Conservation (phyloP, 2,113 vertebrate genomes). For the Pundamilia nyererei region DNA sequence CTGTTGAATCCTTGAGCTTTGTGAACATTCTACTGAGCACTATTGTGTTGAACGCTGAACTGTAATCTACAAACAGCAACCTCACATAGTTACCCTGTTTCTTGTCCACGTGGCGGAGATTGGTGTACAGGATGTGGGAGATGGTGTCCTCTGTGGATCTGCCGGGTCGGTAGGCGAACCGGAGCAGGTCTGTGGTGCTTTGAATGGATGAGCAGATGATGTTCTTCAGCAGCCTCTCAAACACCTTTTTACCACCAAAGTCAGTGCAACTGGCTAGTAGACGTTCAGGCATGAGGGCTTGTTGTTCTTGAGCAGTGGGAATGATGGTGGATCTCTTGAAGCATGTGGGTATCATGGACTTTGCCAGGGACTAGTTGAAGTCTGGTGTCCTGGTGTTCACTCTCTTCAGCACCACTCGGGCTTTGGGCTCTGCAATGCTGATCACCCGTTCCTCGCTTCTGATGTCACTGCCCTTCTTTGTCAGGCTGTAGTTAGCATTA, state of each 20-base stretch:
- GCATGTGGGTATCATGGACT: background rate
- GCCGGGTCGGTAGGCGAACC: fast-evolving
- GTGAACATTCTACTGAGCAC: background rate
- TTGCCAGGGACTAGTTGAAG: background rate
- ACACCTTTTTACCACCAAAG: fast-evolving
- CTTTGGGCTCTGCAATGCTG: background rate
- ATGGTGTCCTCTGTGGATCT: background rate
- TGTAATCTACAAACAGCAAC: background rate
- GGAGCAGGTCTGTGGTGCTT: background rate
- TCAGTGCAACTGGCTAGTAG: background rate
- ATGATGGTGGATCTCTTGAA: background rate
- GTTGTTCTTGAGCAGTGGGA: background rate
- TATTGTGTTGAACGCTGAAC: background rate
- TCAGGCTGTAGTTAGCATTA: background rate
- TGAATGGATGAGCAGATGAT: fast-evolving
- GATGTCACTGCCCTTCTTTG: background rate
- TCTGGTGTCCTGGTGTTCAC: background rate
- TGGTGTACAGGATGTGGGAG: background rate
- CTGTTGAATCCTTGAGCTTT: background rate
- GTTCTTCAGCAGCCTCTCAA: background rate
- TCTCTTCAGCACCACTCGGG: background rate
- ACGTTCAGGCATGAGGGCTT: background rate
- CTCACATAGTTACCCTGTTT: background rate
- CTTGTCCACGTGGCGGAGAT: fast-evolving
- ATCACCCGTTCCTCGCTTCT: background rate